Base-by-base conservation (phyloP, 1,140 invertebrate species). In the Drosophila nikananu region DNA sequence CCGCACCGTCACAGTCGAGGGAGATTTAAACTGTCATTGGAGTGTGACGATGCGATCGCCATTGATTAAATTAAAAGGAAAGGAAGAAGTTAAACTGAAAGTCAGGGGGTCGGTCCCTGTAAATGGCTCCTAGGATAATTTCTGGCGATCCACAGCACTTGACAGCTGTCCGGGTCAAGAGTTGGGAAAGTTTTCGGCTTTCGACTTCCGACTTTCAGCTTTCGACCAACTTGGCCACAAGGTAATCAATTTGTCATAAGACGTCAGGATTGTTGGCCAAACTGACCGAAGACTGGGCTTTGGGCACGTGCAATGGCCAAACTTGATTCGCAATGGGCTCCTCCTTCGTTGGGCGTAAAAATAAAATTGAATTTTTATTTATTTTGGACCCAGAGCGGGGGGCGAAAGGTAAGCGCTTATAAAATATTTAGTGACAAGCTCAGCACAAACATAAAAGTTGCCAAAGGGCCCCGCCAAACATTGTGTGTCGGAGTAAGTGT, bases 291-390 rank as follows among this genome's bases (percentile, higher is more conserved):
- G 25, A 61, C 57, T 80, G 41, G 63, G 19, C 23, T 37, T n/a
- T 25, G 32, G 27, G 60, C 78, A 74, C 63, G 72, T 84, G 49
- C 62, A 46, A n/a, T 65, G 65, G 64, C 63, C 62, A 42, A 83
- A 39, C 27, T 62, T 35, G 44, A n/a, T 41, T 27, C 12, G 39
- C 19, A 35, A 54, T 13, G 58, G 48, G 13, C 30, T 23, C 35
- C 23, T 19, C 21, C 23, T 32, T 27, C 23, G 32, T 30, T 42
- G 64, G 15, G 49, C 44, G 52, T 76, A 54, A 76, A 77, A 77
- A 66, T 77, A 77, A 77, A 77, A 78, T 79, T 79, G 75, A 89
- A 80, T 87, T 89, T 83, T 71, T 89, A 83, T 89, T 71, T 63
- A 77, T 83, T 78, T 78, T 83, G 67, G 54, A n/a, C 21, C 52